Conservation (phyloP, 2,113 vertebrate genomes). For the Vombatus ursinus region DNA sequence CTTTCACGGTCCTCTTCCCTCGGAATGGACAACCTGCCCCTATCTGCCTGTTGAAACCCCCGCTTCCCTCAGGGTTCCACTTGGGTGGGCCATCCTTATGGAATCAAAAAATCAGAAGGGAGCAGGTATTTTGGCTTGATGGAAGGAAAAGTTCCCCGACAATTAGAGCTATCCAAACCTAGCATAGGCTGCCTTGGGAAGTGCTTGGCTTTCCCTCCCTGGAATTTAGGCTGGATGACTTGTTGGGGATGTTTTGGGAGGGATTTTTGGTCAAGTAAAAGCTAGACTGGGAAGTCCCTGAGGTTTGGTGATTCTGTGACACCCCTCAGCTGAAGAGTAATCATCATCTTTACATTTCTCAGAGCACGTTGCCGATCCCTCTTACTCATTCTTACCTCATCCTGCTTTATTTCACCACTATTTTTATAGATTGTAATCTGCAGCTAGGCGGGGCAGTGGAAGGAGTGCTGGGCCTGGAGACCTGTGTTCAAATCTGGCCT, state of each 20-base stretch:
- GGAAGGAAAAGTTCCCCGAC: background rate
- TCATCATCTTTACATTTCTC: background rate
- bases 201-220: background rate
- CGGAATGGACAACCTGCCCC: background rate
- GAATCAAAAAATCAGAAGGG: background rate
- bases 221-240: background rate
- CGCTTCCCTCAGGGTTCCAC: background rate
- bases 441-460: background rate
- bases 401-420: background rate
- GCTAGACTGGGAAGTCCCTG: background rate
- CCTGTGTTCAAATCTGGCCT: background rate
- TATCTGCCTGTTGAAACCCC: background rate
- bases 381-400: background rate
- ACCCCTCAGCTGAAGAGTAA: background rate
- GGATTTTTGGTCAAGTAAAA: background rate
- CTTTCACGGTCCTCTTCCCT: background rate
- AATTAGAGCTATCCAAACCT: background rate
- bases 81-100: background rate
- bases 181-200: background rate
- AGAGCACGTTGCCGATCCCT: background rate
- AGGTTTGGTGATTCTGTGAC: background rate
- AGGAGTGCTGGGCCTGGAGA: background rate
- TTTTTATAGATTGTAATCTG: background rate
- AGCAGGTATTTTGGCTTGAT: background rate
- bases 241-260: background rate